Base-by-base conservation (phyloP, 1,140 invertebrate genomes). In the Manduca sexta region DNA sequence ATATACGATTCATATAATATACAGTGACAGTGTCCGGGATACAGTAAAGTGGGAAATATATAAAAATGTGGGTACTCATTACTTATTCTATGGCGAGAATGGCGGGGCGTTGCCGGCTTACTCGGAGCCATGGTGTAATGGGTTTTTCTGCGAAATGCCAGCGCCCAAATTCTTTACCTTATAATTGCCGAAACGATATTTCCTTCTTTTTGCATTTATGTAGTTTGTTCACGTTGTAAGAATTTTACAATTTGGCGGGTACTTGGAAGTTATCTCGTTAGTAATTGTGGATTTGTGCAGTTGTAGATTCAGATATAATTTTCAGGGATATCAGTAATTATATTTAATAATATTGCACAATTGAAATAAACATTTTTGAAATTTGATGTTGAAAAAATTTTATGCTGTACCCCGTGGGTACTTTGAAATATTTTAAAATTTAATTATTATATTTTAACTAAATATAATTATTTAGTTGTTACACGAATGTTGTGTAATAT, bases 51-150 rank as follows among this genome's bases (percentile, higher is more conserved):
- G 29, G 13, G n/a, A 30, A 11, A 14, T 30, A 26, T 13, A 26
- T n/a, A 18, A 35, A 45, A 45, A 45, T 30, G 39, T 50, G 40
- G 47, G 33, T 47, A 41, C 30, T 49, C 16, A 30, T 35, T 37
- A 42, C 18, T 35, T 40, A 12, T 39, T 30, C 43, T 47, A 35
- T 30, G 50, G 53, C 60, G 42, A 53, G 49, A 59, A 48, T 51
- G 64, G 63, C 70, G 64, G 78, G 81, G 78, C 81, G 78, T 82
- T 82, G 78, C 77, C 81, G 70, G 64, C 60, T 60, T 59, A 46
- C 43, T 55, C 59, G 53, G 66, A 67, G 49, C 66, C 56, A 56
- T 37, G 64, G 61, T 64, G 65, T 64, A 58, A 64, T 67, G 55
- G 64, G 66, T 52, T 65, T 66, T 83, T 74, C 80, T 74, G 68